phyloP scores from a whole-genome alignment of 2,797 vertebrate species.

The Erpetoichthys calabaricus region DNA sequence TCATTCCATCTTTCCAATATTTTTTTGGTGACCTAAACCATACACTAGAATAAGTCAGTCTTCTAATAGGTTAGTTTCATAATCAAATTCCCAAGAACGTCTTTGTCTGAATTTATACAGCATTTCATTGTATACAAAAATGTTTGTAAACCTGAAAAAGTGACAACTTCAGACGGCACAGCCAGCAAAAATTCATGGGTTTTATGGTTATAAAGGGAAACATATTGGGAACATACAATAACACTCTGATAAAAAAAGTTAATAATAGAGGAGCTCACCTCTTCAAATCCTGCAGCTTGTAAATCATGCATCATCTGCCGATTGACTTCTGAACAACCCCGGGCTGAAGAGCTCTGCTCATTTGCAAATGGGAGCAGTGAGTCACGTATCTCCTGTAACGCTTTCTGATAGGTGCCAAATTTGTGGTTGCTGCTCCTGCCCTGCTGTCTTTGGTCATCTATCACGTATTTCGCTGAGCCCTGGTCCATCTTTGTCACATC shows the following conservation, averaged over 20 bases:
- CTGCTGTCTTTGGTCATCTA: conserved; percentile 72
- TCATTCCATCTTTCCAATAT: too few relatives aligned
- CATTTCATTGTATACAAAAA: too few relatives aligned
- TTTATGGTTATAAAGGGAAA: too few relatives aligned
- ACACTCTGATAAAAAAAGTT: conserved; percentile 23
- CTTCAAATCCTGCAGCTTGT: conserved; percentile 70
- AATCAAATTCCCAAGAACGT: too few relatives aligned
- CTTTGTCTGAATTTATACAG: too few relatives aligned
- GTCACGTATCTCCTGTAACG: conserved; percentile 83
- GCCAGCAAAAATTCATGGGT: too few relatives aligned
- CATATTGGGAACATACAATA: too few relatives aligned
- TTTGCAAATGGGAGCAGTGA: conserved; percentile 83
- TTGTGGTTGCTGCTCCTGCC: conserved; percentile 72
- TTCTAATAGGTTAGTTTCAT: too few relatives aligned
- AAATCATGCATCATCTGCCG: conserved; percentile 70
- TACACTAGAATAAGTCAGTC: too few relatives aligned
- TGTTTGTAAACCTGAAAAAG: too few relatives aligned
- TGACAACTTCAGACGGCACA: too few relatives aligned
- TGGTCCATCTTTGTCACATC: conserved; percentile 69
- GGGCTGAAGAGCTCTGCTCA: conserved; percentile 48
- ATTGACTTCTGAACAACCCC: conserved; percentile 55
- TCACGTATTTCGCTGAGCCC: conserved; percentile 45
- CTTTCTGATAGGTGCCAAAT: conserved; percentile 74
- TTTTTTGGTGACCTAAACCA: too few relatives aligned
- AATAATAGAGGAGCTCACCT: conserved; percentile 46